These are phyloP conservation scores for Trachops cirrhosus DNA, from an alignment of 2,797 vertebrate species.

Conservation along the genomic window DNA sequence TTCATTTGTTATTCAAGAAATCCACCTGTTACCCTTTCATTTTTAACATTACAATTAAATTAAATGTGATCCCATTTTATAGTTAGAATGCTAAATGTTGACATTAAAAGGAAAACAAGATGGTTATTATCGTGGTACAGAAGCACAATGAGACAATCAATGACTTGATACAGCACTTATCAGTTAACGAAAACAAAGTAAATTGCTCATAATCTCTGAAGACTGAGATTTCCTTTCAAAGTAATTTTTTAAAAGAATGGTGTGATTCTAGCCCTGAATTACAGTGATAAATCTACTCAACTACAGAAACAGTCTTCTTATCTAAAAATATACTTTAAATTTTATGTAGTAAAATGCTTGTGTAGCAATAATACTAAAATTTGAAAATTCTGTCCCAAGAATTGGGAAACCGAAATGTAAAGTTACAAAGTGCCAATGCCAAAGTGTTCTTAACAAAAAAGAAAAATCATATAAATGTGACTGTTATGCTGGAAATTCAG, in stretches of 20 bases:
- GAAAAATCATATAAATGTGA: not conserved
- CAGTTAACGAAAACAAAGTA: not conserved
- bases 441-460: not conserved
- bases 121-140: not conserved
- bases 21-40: not conserved
- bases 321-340: not conserved
- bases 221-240: not conserved
- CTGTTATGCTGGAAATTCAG: not conserved
- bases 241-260: not conserved
- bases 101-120: not conserved
- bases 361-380: not conserved
- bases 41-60: slow-evolving; percentile 30
- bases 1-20: not conserved
- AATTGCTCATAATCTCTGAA: not conserved
- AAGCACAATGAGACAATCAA: not conserved
- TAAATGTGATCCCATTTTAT: not conserved
- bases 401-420: not conserved
- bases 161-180: not conserved
- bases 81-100: slow-evolving; percentile 2
- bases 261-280: not conserved
- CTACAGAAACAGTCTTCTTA: not conserved
- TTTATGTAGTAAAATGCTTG: not conserved
- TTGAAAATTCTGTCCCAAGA: not conserved
- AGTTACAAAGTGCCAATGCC: not conserved
- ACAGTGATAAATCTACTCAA: not conserved